Conservation (phyloP, 2,113 vertebrate species). For the Prinia subflava region DNA sequence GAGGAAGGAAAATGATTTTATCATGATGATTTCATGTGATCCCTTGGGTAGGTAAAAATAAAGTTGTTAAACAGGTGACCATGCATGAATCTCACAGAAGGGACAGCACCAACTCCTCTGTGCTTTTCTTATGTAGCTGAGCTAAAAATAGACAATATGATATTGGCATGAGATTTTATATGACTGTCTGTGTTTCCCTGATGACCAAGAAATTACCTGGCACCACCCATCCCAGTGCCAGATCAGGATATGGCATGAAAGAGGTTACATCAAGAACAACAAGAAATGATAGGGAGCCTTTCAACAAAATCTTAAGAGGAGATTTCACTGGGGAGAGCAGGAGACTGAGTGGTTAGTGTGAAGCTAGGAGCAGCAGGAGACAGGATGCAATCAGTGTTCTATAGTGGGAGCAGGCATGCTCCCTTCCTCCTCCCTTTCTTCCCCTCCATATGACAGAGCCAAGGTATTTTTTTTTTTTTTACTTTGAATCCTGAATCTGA, state of each 20-base stretch:
- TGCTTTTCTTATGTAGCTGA: neutral
- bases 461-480: neutral
- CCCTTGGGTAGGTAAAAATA: slow-evolving; percentile 30
- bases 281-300: neutral
- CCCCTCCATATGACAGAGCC: neutral
- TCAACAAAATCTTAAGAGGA: neutral
- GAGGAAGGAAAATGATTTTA: neutral
- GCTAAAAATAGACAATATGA: neutral
- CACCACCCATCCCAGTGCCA: neutral
- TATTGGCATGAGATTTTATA: neutral
- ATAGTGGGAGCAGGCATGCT: neutral
- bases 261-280: neutral
- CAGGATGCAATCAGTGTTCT: neutral
- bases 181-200: neutral
- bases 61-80: slow-evolving; percentile 42
- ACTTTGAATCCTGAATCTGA: neutral
- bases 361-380: neutral
- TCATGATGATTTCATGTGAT: neutral
- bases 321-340: neutral
- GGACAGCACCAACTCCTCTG: neutral
- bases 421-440: neutral
- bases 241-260: neutral
- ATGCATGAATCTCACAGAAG: slow-evolving; percentile 1
- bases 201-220: neutral
- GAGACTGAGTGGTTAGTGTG: neutral